Conservation (phyloP, 2,797 vertebrate species). For the Dicrostonyx torquatus region DNA sequence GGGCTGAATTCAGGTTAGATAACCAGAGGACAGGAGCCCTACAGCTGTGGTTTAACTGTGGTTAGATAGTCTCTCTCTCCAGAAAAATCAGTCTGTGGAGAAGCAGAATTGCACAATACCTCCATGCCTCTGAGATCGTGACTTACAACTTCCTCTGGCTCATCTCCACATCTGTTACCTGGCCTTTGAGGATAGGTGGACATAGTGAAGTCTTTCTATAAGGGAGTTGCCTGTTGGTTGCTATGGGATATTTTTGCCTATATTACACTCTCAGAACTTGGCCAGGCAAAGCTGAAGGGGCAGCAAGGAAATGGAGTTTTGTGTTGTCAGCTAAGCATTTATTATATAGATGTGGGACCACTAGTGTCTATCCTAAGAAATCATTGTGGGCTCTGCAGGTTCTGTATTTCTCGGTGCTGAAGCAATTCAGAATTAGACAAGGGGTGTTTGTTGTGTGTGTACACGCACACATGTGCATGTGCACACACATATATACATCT, state of each 20-base stretch:
- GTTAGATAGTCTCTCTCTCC: not conserved
- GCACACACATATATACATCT: too few species aligned
- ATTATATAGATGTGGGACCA: not conserved
- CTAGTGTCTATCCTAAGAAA: not conserved
- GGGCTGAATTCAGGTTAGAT: slow-evolving; percentile 10
- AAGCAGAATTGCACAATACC: not conserved
- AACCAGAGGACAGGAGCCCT: not conserved
- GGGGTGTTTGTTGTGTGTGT: not conserved
- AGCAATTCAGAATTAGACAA: not conserved
- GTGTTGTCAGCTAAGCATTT: not conserved
- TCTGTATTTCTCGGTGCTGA: not conserved
- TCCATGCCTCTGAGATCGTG: not conserved
- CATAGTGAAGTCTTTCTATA: not conserved
- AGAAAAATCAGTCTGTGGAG: not conserved
- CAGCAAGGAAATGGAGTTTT: not conserved
- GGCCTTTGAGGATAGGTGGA: not conserved
- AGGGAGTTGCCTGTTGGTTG: not conserved
- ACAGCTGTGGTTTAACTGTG: not conserved
- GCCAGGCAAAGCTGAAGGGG: not conserved
- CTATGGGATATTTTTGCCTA: not conserved
- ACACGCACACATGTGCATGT: too few species aligned
- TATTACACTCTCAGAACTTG: not conserved
- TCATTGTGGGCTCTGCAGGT: not conserved
- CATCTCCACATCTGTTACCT: not conserved
- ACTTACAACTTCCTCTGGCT: not conserved